phyloP scores from a whole-genome alignment of 2,797 vertebrate species.

The Dromococcyx pavoninus region DNA sequence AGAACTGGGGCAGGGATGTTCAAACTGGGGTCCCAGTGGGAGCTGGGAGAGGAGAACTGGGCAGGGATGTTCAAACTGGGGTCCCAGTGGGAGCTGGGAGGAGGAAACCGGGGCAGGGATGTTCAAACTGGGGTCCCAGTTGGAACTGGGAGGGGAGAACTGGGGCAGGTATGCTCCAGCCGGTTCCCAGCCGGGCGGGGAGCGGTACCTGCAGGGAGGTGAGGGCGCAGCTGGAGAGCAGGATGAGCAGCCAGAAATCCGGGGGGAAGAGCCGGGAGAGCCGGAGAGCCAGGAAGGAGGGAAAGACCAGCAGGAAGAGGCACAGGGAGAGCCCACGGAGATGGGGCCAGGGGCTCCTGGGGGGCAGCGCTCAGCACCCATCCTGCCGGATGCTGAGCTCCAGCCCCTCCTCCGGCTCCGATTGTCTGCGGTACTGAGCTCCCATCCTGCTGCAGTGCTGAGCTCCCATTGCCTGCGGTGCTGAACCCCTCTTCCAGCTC shows the following conservation, averaged over 20 bases:
- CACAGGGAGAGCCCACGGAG: slow-evolving; percentile 87
- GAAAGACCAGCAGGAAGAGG: slow-evolving; percentile 85
- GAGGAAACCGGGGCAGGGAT: no score
- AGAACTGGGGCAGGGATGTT: no score
- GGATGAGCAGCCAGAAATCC: slow-evolving; percentile 91
- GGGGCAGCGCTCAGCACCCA: not conserved
- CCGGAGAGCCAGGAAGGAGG: slow-evolving; percentile 86
- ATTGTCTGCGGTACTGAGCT: no score
- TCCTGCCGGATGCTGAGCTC: rapidly evolving
- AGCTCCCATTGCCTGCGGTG: no score
- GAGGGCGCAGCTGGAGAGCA: slow-evolving; percentile 89
- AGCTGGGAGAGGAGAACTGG: no score
- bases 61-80: no score
- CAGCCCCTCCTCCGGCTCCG: no score
- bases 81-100: no score
- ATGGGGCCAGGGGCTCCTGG: slow-evolving; percentile 87
- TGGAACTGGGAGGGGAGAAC: not conserved
- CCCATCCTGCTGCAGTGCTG: no score
- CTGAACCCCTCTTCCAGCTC: no score
- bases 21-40: no score
- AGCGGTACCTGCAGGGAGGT: slow-evolving; percentile 86
- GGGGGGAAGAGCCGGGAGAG: slow-evolving; percentile 88
- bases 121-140: no score
- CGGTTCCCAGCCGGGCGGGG: not conserved
- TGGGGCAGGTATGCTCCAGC: not conserved